These are phyloP conservation scores for Venusia cambrica DNA, from an alignment of 2,888 invertebrate species.

Conservation along the genomic window DNA sequence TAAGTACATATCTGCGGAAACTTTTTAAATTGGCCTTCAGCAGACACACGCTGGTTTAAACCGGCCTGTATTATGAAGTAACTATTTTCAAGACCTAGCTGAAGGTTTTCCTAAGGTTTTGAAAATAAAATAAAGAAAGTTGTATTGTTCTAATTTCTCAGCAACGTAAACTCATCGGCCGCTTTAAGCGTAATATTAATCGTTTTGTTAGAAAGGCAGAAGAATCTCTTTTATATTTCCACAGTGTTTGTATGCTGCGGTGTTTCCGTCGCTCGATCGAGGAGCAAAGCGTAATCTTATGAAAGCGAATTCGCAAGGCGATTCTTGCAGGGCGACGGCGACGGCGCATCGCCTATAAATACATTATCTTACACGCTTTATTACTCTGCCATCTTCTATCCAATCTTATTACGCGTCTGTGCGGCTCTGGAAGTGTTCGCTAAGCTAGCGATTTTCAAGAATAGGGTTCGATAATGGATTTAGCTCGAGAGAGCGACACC, in stretches of 20 bases:
- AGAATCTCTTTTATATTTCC: conserved; percentile 34
- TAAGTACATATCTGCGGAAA: too few species aligned
- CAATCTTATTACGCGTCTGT: conserved; percentile 77
- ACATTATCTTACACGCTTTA: conserved; percentile 78
- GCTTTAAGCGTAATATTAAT: too few species aligned
- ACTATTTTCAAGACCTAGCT: too few species aligned
- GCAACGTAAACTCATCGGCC: too few species aligned
- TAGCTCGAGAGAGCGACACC: conserved; percentile 58
- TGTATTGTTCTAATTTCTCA: too few species aligned
- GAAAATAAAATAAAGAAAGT: conserved; percentile 54
- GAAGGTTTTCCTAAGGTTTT: too few species aligned
- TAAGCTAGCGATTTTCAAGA: conserved; percentile 72
- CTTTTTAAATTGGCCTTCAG: too few species aligned
- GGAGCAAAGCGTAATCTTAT: conserved; percentile 58
- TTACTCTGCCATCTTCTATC: conserved; percentile 76
- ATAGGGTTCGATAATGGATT: conserved; percentile 75
- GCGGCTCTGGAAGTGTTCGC: conserved; percentile 55
- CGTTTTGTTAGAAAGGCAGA: conserved; percentile 31
- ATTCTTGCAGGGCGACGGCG: conserved; percentile 57
- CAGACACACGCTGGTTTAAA: too few species aligned
- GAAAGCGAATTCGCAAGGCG: conserved; percentile 64
- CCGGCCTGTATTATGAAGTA: too few species aligned
- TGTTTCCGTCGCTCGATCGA: conserved; percentile 43
- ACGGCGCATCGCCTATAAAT: conserved; percentile 69
- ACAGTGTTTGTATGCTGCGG: conserved; percentile 27